Percentiles rank a stretch among this genome's conserved stretches.
phyloP scores from a whole-genome alignment of 2,888 invertebrate species.

The Leptopilina myrica region DNA sequence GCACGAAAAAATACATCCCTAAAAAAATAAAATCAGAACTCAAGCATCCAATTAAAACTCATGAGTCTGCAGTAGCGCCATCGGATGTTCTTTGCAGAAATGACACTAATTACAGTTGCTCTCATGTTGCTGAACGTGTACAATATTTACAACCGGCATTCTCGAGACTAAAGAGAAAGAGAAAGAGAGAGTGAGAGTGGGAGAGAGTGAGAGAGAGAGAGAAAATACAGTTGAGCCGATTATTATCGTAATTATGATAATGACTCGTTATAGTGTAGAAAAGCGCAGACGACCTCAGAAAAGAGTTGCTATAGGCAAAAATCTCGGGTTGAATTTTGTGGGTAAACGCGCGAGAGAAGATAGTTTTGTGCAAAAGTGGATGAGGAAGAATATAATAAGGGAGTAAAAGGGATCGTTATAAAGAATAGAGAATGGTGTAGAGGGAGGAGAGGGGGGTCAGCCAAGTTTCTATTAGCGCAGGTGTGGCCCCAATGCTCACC shows the following conservation, averaged over 20 bases:
- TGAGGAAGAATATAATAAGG: constrained; percentile 43
- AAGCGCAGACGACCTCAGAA: constrained; percentile 27
- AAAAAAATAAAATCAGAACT: neutral
- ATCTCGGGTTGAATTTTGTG: neutral
- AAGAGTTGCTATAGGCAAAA: constrained; percentile 21
- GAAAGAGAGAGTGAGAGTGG: too few relatives aligned
- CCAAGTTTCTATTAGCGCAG: constrained; percentile 18
- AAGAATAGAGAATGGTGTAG: too few relatives aligned
- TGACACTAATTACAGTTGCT: constrained; percentile 29
- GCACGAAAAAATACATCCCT: neutral
- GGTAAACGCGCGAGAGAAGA: neutral
- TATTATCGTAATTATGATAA: constrained; percentile 66
- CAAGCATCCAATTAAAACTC: constrained; percentile 27
- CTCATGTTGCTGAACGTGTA: neutral
- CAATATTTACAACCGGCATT: constrained; percentile 10
- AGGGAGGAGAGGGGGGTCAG: neutral
- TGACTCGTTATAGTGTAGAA: constrained; percentile 47
- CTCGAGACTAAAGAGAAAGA: neutral
- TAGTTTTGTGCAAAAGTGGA: neutral
- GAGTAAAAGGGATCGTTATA: neutral
- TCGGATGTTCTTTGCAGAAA: constrained; percentile 23
- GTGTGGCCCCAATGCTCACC: constrained; percentile 21
- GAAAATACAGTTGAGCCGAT: constrained; percentile 49
- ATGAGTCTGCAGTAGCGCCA: neutral
- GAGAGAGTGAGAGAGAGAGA: too few relatives aligned